A percentile compares a stretch with the other conserved stretches of the same genome.
Evolutionary conservation across 1,140 invertebrate species (phyloP).

Genomic region (Zaprionus africanus): DNA sequence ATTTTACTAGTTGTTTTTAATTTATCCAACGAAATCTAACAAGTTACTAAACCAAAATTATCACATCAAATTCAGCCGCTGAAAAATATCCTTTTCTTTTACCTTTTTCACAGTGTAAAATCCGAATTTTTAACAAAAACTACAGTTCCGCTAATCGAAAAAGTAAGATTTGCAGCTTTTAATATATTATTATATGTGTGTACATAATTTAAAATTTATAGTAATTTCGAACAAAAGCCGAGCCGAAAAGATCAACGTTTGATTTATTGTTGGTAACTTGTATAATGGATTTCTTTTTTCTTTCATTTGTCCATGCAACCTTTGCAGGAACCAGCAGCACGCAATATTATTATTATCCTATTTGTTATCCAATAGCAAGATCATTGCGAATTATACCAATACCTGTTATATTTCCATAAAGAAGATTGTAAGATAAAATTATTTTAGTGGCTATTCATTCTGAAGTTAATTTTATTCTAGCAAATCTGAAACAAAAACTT

Average conservation of each 20-base stretch:
- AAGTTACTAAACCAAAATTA: conserved; percentile 50
- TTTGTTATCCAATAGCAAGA: conserved; percentile 63
- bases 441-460: not conserved
- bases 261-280: conserved; percentile 51
- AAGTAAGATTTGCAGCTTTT: conserved; percentile 61
- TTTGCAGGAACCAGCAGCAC: conserved; percentile 76
- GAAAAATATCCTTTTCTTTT: conserved; percentile 50
- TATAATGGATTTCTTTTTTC: conserved; percentile 55
- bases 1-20: conserved; percentile 23
- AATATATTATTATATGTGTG: conserved; percentile 1
- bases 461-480: not conserved
- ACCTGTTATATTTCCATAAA: conserved; percentile 69
- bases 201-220: not conserved
- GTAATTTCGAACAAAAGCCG: conserved; percentile 71
- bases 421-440: conserved; percentile 55
- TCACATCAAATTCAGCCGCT: conserved; percentile 27
- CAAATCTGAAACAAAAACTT: not conserved
- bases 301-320: conserved; percentile 50
- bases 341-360: conserved; percentile 77
- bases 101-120: conserved; percentile 66
- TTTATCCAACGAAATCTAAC: conserved; percentile 47
- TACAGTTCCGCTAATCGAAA: conserved; percentile 45
- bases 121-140: conserved; percentile 41
- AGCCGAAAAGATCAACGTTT: conserved; percentile 34
- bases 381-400: conserved; percentile 68